Percentiles rank a stretch among this genome's conserved stretches.
Evolutionary conservation across 2,797 vertebrate species (phyloP).

Genomic region (Myotis daubentonii): DNA sequence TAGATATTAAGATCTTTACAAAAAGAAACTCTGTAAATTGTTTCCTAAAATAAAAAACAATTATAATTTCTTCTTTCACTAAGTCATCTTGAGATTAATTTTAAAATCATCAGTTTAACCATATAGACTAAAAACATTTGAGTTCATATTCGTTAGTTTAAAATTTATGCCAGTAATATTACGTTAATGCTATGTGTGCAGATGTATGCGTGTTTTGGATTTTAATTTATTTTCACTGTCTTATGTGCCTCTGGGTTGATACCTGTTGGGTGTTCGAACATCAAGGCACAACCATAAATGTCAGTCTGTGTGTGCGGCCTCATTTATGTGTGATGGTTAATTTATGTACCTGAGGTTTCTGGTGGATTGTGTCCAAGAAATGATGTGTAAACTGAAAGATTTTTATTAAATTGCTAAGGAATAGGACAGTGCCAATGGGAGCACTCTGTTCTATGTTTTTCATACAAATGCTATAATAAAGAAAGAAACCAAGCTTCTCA

Average conservation of each 20-base stretch:
- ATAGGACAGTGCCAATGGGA: background rate
- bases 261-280: slow-evolving; percentile 19
- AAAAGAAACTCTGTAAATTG: background rate
- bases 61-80: background rate
- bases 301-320: background rate
- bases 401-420: slow-evolving; percentile 37
- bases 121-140: background rate
- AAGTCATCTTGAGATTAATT: background rate
- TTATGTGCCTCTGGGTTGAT: background rate
- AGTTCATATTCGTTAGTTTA: background rate
- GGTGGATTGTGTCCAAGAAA: slow-evolving; percentile 30
- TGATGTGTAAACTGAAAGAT: slow-evolving; percentile 4
- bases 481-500: slow-evolving; percentile 33
- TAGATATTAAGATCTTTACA: background rate
- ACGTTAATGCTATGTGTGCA: background rate
- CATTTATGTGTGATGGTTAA: slow-evolving; percentile 18
- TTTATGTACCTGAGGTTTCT: slow-evolving; percentile 47
- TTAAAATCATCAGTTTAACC: background rate
- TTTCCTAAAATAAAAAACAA: background rate
- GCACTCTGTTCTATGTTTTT: background rate
- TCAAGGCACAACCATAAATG: background rate
- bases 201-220: background rate
- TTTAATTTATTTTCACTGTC: slow-evolving; percentile 35
- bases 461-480: background rate
- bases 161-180: slow-evolving; percentile 5